Evolutionary conservation across 2,888 invertebrate genomes (phyloP), one percentile per base, ranked within the genome.

Genomic region (Capitulum mitella): DNA sequence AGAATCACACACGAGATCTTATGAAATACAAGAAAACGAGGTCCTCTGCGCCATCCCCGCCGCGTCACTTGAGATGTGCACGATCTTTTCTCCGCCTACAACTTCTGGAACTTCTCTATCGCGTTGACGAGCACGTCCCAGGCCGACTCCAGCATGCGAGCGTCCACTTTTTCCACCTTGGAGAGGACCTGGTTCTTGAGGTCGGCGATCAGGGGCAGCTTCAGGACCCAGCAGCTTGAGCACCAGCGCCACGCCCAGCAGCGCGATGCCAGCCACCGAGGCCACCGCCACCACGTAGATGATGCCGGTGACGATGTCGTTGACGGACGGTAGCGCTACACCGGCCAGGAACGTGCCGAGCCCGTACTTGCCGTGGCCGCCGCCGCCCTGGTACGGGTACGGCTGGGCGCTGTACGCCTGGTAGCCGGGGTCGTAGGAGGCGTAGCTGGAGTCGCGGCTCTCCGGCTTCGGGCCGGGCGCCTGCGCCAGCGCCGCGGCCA

Each of bases 241-340:
- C 5, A 70, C 37, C 19, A 70, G 54, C n/a, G 54, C 54, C 26
- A 54, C 6, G n/a, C 54, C n/a, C n/a, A 54, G 5, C 22, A 54
- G 54, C 54, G 22, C 54, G 22, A 54, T 6, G 22, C 54, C 54
- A n/a, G 54, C 54, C 6, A 54, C 54, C 22, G 22, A 6, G 3
- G 54, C 54, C n/a, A 54, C 54, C n/a, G 54, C 54, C n/a, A 54
- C 54, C n/a, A 54, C n/a, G 54, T 54, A 54, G n/a, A 54, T n/a
- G 54, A 54, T 54, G 54, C 54, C 54, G 54, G 54, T 54, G 54
- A 54, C 3, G 54, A 54, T 54, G 54, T 54, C 54, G 54, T 16
- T n/a, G n/a, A 22, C 54, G n/a, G 54, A 54, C n/a, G 54, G 54
- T n/a, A 54, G 54, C n/a, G 22, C 54, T n/a, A 54, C 22, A n/a